phyloP scores from a whole-genome alignment of 1,140 invertebrate species.

The Zaprionus inermis region DNA sequence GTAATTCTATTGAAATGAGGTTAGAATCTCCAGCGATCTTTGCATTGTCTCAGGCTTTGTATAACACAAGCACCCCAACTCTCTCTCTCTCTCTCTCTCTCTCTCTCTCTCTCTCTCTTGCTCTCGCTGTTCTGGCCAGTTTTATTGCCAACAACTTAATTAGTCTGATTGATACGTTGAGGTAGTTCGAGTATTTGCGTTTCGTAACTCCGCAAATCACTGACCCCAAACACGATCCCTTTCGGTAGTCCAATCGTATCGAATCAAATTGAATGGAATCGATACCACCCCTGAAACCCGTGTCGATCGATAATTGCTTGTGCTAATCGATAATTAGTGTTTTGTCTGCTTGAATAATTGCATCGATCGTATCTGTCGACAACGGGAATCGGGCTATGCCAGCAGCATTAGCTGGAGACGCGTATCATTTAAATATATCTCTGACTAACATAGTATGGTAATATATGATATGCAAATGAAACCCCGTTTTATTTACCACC shows the following conservation, averaged over 20 bases:
- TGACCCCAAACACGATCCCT: conserved; percentile 26
- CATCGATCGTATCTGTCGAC: conserved; percentile 12
- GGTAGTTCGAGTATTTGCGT: conserved; percentile 8
- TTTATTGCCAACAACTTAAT: conserved; percentile 6
- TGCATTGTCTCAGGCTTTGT: not conserved
- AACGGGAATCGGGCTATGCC: not conserved
- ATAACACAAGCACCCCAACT: not conserved
- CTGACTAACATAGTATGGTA: not conserved
- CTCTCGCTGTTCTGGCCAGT: not conserved
- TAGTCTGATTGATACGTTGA: conserved; percentile 15
- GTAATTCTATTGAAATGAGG: conserved; percentile 5
- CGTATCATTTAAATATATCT: conserved; percentile 7
- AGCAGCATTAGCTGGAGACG: not conserved
- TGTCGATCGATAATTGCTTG: conserved; percentile 11
- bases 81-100: not conserved
- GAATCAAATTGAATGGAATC: not conserved
- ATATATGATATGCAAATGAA: not conserved
- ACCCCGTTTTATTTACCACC: not conserved
- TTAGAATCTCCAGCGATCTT: not conserved
- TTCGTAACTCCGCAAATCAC: conserved; percentile 8
- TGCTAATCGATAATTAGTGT: conserved; percentile 39
- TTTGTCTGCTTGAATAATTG: conserved; percentile 13
- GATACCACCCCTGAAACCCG: not conserved
- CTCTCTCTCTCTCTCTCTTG: not conserved
- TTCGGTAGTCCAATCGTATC: not conserved